A percentile compares a stretch with the other conserved stretches of the same genome.
Evolutionary conservation across 2,888 invertebrate genomes (phyloP).

Genomic region (Eurytoma californica): DNA sequence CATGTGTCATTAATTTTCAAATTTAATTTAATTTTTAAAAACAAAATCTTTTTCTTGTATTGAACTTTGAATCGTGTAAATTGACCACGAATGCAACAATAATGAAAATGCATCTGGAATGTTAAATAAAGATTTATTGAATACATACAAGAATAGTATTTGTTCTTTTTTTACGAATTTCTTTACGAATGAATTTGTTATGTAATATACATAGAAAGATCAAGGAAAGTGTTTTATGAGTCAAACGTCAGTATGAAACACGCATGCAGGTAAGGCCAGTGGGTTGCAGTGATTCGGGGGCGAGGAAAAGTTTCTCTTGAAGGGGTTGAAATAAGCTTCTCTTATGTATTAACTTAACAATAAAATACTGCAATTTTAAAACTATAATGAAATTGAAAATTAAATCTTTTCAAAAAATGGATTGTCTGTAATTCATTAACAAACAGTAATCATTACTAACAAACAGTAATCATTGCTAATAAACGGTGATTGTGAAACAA

Average conservation of each 20-base stretch:
- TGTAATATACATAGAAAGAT: too few species aligned
- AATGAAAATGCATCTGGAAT: too few species aligned
- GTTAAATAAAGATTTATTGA: too few species aligned
- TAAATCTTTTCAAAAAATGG: not conserved
- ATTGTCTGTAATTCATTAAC: not conserved
- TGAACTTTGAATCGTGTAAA: too few species aligned
- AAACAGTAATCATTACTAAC: not conserved
- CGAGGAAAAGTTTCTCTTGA: not conserved
- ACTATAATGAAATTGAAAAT: not conserved
- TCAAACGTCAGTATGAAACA: not conserved
- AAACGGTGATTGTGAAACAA: conserved; percentile 56
- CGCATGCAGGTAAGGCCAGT: not conserved
- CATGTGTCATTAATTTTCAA: too few species aligned
- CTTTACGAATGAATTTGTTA: too few species aligned
- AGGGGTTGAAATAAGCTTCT: not conserved
- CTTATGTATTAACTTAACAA: not conserved
- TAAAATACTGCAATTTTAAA: too few species aligned
- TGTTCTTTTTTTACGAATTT: too few species aligned
- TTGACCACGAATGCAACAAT: too few species aligned
- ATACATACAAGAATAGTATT: too few species aligned
- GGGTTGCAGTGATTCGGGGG: conserved; percentile 16
- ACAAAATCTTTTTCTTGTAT: too few species aligned
- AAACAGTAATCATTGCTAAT: not conserved
- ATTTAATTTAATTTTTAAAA: too few species aligned
- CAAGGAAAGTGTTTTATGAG: not conserved